Conservation (phyloP, 2,888 invertebrate species). For the Eupithecia abbreviata region DNA sequence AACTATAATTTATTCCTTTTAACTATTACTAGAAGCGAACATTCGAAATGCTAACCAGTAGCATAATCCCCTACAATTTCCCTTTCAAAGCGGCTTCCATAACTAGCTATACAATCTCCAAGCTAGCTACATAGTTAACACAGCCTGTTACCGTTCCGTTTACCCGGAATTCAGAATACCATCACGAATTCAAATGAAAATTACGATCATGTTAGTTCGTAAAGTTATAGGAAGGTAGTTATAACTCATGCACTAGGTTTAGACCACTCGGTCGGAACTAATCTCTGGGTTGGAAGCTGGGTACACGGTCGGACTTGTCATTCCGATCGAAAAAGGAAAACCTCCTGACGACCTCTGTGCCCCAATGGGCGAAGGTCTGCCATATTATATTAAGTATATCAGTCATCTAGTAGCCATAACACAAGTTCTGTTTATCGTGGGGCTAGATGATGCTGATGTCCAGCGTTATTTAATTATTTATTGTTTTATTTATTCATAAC, state of each 20-base stretch:
- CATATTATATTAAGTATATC: too few relatives aligned
- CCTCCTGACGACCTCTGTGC: too few relatives aligned
- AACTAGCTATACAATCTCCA: background rate
- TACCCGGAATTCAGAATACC: background rate
- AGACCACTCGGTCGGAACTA: slow-evolving; percentile 20
- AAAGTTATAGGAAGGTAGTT: slow-evolving; percentile 5
- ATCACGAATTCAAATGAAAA: slow-evolving; percentile 13
- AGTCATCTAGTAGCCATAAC: too few relatives aligned
- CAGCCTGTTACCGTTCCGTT: background rate
- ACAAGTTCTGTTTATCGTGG: too few relatives aligned
- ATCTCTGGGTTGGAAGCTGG: slow-evolving; percentile 3
- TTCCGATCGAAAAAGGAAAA: background rate
- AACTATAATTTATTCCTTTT: background rate
- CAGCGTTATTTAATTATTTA: too few relatives aligned
- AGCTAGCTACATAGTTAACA: too few relatives aligned
- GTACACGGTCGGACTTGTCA: background rate
- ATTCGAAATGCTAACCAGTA: background rate
- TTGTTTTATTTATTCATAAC: too few relatives aligned
- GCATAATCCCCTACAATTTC: background rate
- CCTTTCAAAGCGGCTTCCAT: background rate
- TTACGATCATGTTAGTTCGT: background rate
- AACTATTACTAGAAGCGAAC: background rate
- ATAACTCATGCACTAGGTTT: slow-evolving; percentile 20
- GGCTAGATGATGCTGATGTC: too few relatives aligned
- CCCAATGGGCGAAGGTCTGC: too few relatives aligned